These are phyloP conservation scores for Phyllotreta cruciferae DNA, from an alignment of 2,888 invertebrate genomes.

Conservation along the genomic window DNA sequence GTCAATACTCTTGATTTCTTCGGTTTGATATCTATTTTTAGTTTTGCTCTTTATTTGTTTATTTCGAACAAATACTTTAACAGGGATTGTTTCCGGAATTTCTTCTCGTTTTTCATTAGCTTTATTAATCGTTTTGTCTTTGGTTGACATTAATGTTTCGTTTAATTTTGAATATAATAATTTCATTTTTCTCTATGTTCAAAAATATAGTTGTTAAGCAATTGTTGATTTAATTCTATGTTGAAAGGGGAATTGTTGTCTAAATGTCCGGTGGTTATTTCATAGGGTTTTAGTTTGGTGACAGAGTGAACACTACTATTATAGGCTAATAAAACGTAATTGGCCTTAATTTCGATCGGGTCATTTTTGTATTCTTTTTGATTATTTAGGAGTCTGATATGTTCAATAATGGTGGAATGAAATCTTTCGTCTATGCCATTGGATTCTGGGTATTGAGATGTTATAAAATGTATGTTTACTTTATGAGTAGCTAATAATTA, in stretches of 20 bases:
- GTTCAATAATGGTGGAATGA: background rate
- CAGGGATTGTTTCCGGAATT: background rate
- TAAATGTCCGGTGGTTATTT: conserved; percentile 15
- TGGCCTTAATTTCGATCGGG: background rate
- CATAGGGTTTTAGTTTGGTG: conserved; percentile 14
- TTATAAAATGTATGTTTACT: conserved; percentile 17
- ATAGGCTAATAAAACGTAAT: conserved; percentile 19
- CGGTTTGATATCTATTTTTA: conserved; percentile 11
- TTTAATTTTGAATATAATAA: no score
- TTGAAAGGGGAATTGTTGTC: conserved; percentile 18
- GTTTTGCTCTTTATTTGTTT: conserved; percentile 16
- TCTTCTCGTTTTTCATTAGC: no score
- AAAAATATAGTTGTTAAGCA: no score
- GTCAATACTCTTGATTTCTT: conserved; percentile 9
- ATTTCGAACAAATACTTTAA: conserved; percentile 11
- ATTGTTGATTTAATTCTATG: background rate
- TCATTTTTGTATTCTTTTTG: conserved; percentile 2
- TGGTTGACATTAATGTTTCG: no score
- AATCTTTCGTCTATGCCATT: conserved; percentile 15
- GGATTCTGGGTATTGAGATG: conserved; percentile 5
- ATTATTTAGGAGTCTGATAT: no score
- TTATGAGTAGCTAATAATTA: conserved; percentile 3
- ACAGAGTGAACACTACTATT: conserved; percentile 22
- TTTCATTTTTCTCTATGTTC: no score
- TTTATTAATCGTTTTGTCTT: no score